Conservation (phyloP, 1,140 invertebrate species). For the Caerostris extrusa region DNA sequence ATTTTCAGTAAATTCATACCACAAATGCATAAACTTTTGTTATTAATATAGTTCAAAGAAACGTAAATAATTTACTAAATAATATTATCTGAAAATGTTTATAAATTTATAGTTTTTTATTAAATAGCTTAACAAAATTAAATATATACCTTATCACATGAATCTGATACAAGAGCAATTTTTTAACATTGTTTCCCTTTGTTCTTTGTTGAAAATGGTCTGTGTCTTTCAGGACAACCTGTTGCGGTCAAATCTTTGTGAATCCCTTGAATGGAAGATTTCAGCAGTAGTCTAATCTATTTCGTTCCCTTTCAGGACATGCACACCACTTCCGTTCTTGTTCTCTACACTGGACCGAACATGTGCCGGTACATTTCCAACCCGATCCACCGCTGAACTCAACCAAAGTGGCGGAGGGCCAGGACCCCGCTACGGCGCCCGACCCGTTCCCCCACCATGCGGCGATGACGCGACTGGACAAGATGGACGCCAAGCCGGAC, state of each 20-base stretch:
- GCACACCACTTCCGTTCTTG: background rate
- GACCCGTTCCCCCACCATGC: conserved; percentile 16
- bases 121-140: too few relatives aligned
- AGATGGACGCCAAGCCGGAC: conserved; percentile 41
- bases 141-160: background rate
- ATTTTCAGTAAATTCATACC: too few relatives aligned
- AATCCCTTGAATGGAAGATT: background rate
- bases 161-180: background rate
- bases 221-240: background rate
- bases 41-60: too few relatives aligned
- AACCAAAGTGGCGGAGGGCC: conserved; percentile 56
- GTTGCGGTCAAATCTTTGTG: background rate
- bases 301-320: background rate
- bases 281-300: background rate
- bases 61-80: too few relatives aligned
- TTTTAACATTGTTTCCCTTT: background rate
- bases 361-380: background rate
- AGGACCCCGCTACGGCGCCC: conserved; percentile 5
- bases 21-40: too few relatives aligned
- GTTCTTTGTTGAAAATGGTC: background rate
- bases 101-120: too few relatives aligned
- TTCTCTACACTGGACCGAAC: background rate
- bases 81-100: too few relatives aligned
- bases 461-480: conserved; percentile 38
- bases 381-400: background rate